These are phyloP conservation scores for Morphnarchus princeps DNA, from an alignment of 2,113 vertebrate genomes.

Conservation along the genomic window DNA sequence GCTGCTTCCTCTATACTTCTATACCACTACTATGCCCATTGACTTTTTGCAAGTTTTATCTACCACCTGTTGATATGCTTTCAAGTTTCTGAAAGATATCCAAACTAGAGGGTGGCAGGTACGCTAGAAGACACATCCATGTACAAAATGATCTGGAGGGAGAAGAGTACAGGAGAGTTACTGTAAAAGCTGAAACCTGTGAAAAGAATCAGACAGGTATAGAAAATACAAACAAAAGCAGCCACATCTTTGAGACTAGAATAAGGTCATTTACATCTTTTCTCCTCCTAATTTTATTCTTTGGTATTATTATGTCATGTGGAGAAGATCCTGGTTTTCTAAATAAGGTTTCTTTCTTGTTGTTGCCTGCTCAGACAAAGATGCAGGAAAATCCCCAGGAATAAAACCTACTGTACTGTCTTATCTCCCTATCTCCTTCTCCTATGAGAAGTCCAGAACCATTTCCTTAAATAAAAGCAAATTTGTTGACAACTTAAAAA, in stretches of 20 bases:
- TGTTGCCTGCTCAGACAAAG: not conserved
- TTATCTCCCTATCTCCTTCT: not conserved
- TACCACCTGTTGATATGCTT: not conserved
- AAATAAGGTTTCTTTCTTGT: not conserved
- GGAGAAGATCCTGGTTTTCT: not conserved
- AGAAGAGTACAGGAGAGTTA: not conserved
- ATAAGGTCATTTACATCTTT: not conserved
- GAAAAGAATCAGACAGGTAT: not conserved
- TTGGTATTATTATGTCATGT: not conserved
- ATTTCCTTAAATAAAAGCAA: not conserved
- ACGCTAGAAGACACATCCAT: not conserved
- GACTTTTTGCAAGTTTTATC: not conserved
- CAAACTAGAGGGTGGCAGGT: not conserved
- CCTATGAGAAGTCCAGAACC: not conserved
- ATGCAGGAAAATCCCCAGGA: not conserved
- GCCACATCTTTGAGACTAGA: not conserved
- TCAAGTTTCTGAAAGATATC: not conserved
- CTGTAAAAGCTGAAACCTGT: not conserved
- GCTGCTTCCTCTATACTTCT: not conserved
- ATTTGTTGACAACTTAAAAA: not conserved
- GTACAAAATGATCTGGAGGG: not conserved
- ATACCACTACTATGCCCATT: not conserved
- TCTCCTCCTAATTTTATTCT: not conserved
- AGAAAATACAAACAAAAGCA: not conserved
- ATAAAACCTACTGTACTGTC: not conserved